A percentile compares a stretch with the other conserved stretches of the same genome.
Conservation (phyloP, 2,113 vertebrate species). For the Caretta caretta region DNA sequence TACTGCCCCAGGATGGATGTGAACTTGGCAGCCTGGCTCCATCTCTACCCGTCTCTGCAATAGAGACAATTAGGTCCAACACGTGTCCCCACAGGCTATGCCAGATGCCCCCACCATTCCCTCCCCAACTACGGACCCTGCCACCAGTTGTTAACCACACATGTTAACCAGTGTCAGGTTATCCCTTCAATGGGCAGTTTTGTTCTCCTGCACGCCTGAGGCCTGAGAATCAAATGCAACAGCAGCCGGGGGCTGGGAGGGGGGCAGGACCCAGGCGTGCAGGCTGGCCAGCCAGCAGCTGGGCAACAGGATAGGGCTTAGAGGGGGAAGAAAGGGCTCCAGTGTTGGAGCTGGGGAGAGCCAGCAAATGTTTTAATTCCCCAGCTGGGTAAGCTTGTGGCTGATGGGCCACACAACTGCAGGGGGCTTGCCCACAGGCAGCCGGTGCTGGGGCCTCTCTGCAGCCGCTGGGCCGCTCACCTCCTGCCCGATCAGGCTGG, state of each 20-base stretch:
- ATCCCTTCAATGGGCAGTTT: background rate
- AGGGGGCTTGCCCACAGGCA: background rate
- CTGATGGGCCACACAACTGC: background rate
- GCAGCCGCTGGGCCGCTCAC: background rate
- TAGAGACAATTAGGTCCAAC: background rate
- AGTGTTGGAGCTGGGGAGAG: background rate
- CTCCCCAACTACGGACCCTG: background rate
- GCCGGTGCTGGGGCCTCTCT: background rate
- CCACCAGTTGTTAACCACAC: background rate
- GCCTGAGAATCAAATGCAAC: conserved; percentile 5
- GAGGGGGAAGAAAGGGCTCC: background rate
- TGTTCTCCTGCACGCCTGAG: background rate
- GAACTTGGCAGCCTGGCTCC: background rate
- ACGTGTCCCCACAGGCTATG: background rate
- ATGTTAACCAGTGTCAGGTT: background rate
- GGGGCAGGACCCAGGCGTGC: background rate
- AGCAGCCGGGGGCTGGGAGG: background rate
- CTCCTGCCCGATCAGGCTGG: background rate
- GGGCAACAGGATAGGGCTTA: background rate
- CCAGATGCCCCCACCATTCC: background rate
- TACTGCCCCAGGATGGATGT: no score
- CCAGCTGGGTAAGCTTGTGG: background rate
- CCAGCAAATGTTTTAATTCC: conserved; percentile 66
- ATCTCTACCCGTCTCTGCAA: background rate
- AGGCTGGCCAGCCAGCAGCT: background rate